Percentiles rank a stretch among this genome's conserved stretches.
Evolutionary conservation across 2,797 vertebrate species (phyloP).

Genomic region (Sylvilagus floridanus): DNA sequence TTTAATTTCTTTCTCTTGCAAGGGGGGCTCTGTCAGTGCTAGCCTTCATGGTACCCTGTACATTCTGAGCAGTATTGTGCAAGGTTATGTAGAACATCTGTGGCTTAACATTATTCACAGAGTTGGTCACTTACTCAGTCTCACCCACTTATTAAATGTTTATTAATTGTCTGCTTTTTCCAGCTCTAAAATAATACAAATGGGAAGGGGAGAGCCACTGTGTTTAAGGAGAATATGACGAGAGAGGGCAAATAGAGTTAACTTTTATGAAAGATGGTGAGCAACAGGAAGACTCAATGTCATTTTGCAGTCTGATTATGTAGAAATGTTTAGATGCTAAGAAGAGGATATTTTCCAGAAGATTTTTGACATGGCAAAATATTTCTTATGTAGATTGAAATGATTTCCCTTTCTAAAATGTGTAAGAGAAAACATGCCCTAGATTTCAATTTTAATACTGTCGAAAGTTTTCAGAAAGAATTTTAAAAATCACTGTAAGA

Average conservation of each 20-base stretch:
- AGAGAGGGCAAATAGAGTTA: neutral
- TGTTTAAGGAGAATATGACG: conserved; percentile 18
- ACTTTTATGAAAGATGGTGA: neutral
- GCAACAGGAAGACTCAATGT: conserved; percentile 11
- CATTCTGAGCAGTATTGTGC: neutral
- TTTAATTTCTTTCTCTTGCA: conserved; percentile 38
- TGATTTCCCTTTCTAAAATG: conserved; percentile 41
- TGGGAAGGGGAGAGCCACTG: neutral
- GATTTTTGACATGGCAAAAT: conserved; percentile 26
- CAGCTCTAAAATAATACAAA: conserved; percentile 13
- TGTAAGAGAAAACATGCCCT: neutral
- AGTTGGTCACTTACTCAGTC: conserved; percentile 4
- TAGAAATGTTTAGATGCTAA: conserved; percentile 9
- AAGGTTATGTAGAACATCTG: neutral
- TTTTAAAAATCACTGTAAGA: neutral
- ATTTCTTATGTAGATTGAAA: conserved; percentile 2
- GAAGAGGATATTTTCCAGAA: conserved; percentile 6
- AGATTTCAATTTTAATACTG: conserved; percentile 52
- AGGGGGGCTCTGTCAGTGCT: neutral
- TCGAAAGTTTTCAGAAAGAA: conserved; percentile 13
- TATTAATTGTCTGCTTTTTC: conserved; percentile 32
- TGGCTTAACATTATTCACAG: conserved; percentile 42
- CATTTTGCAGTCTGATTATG: neutral
- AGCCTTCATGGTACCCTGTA: neutral
- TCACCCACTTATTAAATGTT: conserved; percentile 48